Percentiles rank a stretch among this genome's conserved stretches.
These are phyloP conservation scores for Axis porcinus DNA, from an alignment of 2,113 vertebrate species.

Conservation along the genomic window DNA sequence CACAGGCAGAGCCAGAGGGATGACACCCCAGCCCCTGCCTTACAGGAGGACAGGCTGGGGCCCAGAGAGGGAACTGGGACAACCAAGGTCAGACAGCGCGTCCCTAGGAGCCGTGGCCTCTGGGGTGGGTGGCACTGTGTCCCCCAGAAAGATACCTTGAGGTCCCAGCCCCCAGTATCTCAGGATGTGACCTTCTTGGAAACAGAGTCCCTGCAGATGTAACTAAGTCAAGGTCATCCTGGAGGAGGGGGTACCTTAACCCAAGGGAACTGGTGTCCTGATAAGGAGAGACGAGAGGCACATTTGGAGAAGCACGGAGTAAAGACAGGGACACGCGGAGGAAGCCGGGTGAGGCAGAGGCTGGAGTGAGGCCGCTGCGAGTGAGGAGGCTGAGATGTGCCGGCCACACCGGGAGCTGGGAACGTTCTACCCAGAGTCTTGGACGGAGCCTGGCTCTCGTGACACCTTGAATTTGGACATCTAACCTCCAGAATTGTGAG, in stretches of 20 bases:
- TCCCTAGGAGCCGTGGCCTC: neutral
- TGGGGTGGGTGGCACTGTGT: neutral
- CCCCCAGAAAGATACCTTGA: neutral
- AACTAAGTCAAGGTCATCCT: neutral
- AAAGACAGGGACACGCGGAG: neutral
- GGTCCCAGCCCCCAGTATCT: neutral
- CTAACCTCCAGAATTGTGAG: neutral
- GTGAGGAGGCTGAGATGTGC: neutral
- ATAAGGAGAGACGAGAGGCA: neutral
- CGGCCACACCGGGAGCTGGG: neutral
- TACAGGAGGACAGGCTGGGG: neutral
- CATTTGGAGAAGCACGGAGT: accelerated
- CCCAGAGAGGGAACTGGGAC: neutral
- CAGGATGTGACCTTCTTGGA: neutral
- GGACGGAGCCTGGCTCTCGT: accelerated
- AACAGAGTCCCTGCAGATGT: neutral
- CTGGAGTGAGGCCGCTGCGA: accelerated
- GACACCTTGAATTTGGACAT: neutral
- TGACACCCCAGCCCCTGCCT: accelerated
- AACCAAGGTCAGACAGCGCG: accelerated
- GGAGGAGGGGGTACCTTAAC: neutral
- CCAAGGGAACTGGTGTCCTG: neutral
- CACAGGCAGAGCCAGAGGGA: accelerated
- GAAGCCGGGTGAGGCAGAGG: neutral
- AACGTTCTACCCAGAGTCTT: accelerated